These are phyloP conservation scores for Noctua fimbriata DNA, from an alignment of 2,888 invertebrate genomes.

Conservation along the genomic window DNA sequence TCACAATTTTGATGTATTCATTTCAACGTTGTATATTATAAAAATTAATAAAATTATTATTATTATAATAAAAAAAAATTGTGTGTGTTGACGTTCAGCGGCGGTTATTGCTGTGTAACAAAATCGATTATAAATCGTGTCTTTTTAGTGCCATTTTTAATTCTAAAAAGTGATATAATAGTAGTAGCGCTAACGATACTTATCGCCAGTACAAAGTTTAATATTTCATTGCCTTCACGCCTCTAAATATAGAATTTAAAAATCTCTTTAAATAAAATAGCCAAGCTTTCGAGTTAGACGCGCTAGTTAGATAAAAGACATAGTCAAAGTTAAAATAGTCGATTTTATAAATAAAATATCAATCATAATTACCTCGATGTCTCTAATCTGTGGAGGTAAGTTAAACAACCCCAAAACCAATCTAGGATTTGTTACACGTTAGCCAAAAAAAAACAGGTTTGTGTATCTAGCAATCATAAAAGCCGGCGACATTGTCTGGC, in stretches of 20 bases:
- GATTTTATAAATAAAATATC: conserved; percentile 70
- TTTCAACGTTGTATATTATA: conserved; percentile 69
- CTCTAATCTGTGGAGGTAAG: conserved; percentile 89
- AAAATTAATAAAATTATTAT: conserved; percentile 52
- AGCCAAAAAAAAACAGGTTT: conserved; percentile 53
- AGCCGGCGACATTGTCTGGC: conserved; percentile 60
- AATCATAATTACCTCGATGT: conserved; percentile 78
- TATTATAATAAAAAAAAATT: conserved; percentile 34
- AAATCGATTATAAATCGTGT: conserved; percentile 84
- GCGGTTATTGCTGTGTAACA: conserved; percentile 73
- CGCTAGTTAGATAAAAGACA: conserved; percentile 81
- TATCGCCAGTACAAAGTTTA: conserved; percentile 89
- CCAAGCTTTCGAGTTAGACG: conserved; percentile 81
- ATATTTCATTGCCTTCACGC: conserved; percentile 88
- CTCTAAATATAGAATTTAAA: conserved; percentile 78
- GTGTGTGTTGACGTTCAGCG: conserved; percentile 66
- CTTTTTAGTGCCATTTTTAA: conserved; percentile 89
- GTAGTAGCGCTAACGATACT: conserved; percentile 82
- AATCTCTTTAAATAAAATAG: conserved; percentile 71
- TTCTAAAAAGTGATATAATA: conserved; percentile 81
- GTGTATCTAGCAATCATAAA: conserved; percentile 52
- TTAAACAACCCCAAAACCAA: conserved; percentile 47
- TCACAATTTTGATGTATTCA: conserved; percentile 72
- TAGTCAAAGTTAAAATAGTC: conserved; percentile 67
- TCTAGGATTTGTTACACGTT: conserved; percentile 64